A percentile compares a stretch with the other conserved stretches of the same genome.
Conservation (phyloP, 2,888 invertebrate genomes). For the Leptopilina drosophilae region DNA sequence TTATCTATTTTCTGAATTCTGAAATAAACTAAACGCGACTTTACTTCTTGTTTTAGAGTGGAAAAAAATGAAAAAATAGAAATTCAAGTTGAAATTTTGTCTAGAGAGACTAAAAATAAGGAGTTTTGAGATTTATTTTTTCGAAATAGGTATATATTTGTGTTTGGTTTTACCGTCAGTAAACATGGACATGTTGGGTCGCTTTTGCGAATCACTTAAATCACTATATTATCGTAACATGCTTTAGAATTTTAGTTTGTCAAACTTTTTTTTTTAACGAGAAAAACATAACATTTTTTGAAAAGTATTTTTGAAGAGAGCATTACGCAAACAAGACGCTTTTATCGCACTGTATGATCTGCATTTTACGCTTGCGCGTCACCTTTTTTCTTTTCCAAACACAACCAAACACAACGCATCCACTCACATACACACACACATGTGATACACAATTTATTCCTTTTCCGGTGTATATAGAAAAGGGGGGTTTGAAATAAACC, state of each 20-base stretch:
- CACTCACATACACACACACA: not conserved
- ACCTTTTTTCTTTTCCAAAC: not conserved
- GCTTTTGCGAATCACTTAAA: constrained; percentile 16
- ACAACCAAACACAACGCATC: not conserved
- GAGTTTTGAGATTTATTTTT: not conserved
- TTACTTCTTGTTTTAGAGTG: not conserved
- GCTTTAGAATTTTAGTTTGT: not conserved
- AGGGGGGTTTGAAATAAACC: not conserved
- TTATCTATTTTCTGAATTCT: not conserved
- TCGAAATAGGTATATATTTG: not conserved
- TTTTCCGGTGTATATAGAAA: constrained; percentile 19
- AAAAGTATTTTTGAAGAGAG: constrained; percentile 3
- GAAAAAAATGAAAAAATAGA: not conserved
- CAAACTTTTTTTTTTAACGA: not conserved
- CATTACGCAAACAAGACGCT: constrained; percentile 34
- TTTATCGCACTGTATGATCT: constrained; percentile 24
- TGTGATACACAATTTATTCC: constrained; percentile 5
- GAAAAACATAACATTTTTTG: not conserved
- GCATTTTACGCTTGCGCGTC: constrained; percentile 26
- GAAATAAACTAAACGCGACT: not conserved
- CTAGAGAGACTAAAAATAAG: not conserved
- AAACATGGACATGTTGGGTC: constrained; percentile 37
- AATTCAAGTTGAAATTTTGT: too few species aligned
- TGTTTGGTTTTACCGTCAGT: constrained; percentile 25
- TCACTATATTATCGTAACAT: constrained; percentile 12